Evolutionary conservation across 2,113 vertebrate genomes (phyloP).

Genomic region (Cichladusa arquata): DNA sequence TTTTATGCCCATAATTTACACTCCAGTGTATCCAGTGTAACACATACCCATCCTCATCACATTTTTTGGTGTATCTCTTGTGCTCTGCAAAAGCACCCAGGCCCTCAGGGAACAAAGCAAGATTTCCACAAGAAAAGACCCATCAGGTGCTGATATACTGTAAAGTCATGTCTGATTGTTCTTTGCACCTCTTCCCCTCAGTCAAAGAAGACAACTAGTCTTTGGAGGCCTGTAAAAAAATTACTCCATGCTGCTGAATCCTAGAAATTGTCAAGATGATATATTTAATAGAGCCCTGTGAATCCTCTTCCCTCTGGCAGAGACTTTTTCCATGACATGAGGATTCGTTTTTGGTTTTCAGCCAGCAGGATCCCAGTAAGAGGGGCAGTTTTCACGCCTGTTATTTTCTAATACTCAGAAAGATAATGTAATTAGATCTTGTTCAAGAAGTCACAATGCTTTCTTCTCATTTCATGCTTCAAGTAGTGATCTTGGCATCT

Average conservation of each 20-base stretch:
- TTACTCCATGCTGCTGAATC: not conserved
- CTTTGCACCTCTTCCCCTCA: not conserved
- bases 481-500: not conserved
- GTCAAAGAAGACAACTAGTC: not conserved
- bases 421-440: not conserved
- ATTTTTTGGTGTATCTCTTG: not conserved
- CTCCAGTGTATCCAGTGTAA: not conserved
- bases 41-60: fast-evolving
- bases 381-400: not conserved
- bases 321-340: not conserved
- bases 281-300: not conserved
- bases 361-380: not conserved
- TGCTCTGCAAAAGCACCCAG: not conserved
- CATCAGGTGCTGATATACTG: not conserved
- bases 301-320: not conserved
- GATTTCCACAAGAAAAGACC: not conserved
- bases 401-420: not conserved
- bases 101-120: not conserved
- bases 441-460: not conserved
- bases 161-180: not conserved
- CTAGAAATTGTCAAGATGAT: not conserved
- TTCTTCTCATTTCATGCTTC: not conserved
- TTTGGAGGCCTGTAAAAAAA: not conserved
- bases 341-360: not conserved
- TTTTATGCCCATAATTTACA: not conserved